Base-by-base conservation (phyloP, 2,888 invertebrate species). In the Bombylius major region DNA sequence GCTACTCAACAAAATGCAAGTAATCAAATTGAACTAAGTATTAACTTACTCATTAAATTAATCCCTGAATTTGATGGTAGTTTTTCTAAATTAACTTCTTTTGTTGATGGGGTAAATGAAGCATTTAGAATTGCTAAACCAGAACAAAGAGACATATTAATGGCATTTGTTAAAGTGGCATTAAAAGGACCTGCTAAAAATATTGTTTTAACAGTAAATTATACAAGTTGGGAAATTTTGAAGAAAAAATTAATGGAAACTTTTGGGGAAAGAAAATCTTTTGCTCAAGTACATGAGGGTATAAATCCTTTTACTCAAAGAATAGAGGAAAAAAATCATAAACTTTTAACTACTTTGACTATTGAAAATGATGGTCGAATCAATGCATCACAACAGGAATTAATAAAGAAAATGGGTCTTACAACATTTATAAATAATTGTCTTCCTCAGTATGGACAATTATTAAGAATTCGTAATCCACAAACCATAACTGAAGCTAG, bases 401-500 rank as follows among this genome's bases (percentile, higher is more conserved):
- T 46, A 46, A 46, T 46, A 5, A 46, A 46, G 9, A 50, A 14
- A 50, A 50, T 50, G 34, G 36, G 50, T 34, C 34, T 50, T 23
- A 50, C 50, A 8, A 34, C 50, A 6, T 50, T 50, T 39, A 36
- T 50, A 4, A 34, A 50, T 7, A 50, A 50, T 4, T 50, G 36
- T 36, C 4, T 50, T 9, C 31, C 50, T 3, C 33, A 50, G 4
- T 50, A 33, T 34, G 50, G 50, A 3, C 50, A 50, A 50, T 50
- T 50, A 32, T 47, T 55, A 34, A 23, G 51, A 12, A 55, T 55
- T 14, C 7, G 55, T 5, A 47, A 55, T 46, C 55, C 55, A 11
- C 33, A 32, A 12, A 51, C 51, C 4, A n/a, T 51, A 44, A 47
- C 42, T 31, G 51, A 55, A 47, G 50, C 50, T 42, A 55, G 47